Conservation (phyloP, 2,113 vertebrate species). For the Rhea pennata region DNA sequence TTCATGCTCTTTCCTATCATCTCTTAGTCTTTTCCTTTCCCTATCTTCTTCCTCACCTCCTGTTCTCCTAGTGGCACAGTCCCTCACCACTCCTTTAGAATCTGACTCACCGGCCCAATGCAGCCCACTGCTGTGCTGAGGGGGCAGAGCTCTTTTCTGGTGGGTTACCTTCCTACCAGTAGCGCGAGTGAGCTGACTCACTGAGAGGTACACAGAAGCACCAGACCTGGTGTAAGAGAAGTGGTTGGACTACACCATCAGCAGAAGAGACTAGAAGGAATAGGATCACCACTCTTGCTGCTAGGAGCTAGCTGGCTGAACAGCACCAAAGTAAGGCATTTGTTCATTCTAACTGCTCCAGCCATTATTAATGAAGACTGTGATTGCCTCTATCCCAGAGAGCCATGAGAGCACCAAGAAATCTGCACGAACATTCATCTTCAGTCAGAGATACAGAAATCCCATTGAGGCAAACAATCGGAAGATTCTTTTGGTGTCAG, state of each 20-base stretch:
- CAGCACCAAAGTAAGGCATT: background rate
- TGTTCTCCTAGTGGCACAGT: background rate
- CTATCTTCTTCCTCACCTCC: background rate
- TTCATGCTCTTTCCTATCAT: background rate
- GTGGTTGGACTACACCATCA: background rate
- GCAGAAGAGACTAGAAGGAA: background rate
- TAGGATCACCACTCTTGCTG: background rate
- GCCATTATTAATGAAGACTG: slow-evolving; percentile 11
- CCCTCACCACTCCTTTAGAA: background rate
- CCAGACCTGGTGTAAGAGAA: background rate
- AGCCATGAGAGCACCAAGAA: background rate
- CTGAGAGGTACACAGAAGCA: background rate
- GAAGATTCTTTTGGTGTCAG: background rate
- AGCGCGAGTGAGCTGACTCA: background rate
- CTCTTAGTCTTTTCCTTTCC: background rate
- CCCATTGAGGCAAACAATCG: background rate
- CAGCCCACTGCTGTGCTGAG: background rate
- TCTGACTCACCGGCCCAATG: background rate
- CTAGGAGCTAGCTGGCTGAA: background rate
- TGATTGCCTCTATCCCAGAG: background rate
- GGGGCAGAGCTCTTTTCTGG: background rate
- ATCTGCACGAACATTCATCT: background rate
- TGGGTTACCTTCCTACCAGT: background rate
- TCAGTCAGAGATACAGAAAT: background rate
- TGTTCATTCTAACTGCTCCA: slow-evolving; percentile 16